Conservation (phyloP, 2,888 invertebrate species). For the Lamellibrachia satsuma region DNA sequence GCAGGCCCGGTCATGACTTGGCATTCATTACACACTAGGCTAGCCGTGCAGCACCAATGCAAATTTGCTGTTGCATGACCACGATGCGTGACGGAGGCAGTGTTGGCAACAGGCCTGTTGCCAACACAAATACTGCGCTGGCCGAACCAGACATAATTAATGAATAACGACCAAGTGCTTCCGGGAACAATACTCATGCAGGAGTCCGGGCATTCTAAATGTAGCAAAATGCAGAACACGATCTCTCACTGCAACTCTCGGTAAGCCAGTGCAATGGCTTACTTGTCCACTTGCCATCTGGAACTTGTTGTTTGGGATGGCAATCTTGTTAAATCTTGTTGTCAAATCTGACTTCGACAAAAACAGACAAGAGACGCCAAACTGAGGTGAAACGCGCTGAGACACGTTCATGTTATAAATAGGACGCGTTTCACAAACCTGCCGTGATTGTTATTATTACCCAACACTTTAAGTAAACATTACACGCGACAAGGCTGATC, state of each 20-base stretch:
- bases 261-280: no score
- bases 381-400: no score
- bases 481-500: no score
- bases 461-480: not conserved
- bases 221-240: not conserved
- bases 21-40: not conserved
- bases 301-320: no score
- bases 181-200: not conserved
- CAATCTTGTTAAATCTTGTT: no score
- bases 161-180: not conserved
- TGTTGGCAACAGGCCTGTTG: not conserved
- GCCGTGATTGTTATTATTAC: not conserved
- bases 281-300: no score
- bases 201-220: not conserved
- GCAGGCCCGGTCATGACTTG: not conserved
- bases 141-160: not conserved
- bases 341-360: no score
- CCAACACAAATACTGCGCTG: not conserved
- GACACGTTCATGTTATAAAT: not conserved
- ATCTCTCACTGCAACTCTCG: not conserved
- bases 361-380: no score
- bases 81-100: not conserved
- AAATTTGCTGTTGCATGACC: not conserved
- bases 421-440: not conserved
- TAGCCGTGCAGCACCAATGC: not conserved